Base-by-base conservation (phyloP, 2,113 vertebrate species). In the Aix galericulata region DNA sequence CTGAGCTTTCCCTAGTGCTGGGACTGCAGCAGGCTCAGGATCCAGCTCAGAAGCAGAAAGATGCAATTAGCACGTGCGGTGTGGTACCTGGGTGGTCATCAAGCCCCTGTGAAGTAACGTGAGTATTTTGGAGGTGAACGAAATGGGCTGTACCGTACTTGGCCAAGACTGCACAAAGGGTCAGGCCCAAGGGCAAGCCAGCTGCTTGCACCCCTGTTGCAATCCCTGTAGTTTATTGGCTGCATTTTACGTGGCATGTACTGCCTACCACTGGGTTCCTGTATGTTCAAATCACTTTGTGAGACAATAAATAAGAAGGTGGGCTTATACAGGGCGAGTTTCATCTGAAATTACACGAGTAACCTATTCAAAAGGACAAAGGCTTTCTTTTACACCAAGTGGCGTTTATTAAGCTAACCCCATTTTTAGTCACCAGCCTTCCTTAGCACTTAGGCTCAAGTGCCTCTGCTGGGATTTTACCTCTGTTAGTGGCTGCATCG, bases 11-110 rank as follows among this genome's bases (percentile, higher is more conserved):
- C 72, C 13, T 17, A 6, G 36, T 17, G 3, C 3, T 8, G 44
- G 11, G 34, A 50, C 6, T 5, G 1, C 9, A 44, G 73, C 25
- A 16, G 0, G 0, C n/a, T 62, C 31, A 18, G 58, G 13, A 7
- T 71, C 21, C 63, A n/a, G 6, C 32, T 8, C 55, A 46, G 34
- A 18, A 66, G 0, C 2, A n/a, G 27, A 8, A 72, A 66, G 52
- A 38, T 15, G 55, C 50, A 74, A 38, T 53, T 4, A 38, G 8
- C 10, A 3, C 5, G 6, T 18, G 62, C 22, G 18, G 6, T 40
- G 20, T 53, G 22, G 34, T 18, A 17, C 25, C 31, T 34, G 7
- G 27, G 38, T 27, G 6, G 11, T 77, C 32, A 8, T 25, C 26
- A 25, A 55, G n/a, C 23, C 29, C 38, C 29, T 26, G 23, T 10